Evolutionary conservation across 2,888 invertebrate genomes (phyloP).

Genomic region (Agonopterix alstromeriana): DNA sequence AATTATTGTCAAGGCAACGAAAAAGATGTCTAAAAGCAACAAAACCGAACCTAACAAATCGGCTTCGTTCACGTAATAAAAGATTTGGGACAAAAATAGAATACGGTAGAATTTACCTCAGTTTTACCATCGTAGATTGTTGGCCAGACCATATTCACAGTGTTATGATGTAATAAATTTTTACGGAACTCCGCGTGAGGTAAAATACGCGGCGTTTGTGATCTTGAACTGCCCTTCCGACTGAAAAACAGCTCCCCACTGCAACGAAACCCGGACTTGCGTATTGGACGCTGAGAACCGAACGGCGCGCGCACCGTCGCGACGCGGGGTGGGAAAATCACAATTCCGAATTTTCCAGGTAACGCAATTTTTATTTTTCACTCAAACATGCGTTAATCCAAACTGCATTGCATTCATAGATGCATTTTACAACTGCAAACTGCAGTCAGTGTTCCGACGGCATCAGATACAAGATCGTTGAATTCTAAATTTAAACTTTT

Average conservation of each 20-base stretch:
- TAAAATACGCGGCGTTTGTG: constrained; percentile 56
- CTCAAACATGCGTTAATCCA: background rate
- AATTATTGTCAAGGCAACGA: constrained; percentile 32
- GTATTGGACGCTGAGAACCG: constrained; percentile 49
- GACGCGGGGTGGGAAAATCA: constrained; percentile 32
- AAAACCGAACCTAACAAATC: constrained; percentile 20
- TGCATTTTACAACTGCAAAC: no score
- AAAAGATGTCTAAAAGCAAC: constrained; percentile 5
- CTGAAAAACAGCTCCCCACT: constrained; percentile 59
- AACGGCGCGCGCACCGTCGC: constrained; percentile 57
- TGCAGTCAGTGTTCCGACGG: background rate
- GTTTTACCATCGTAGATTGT: constrained; percentile 59
- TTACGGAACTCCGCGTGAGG: constrained; percentile 41
- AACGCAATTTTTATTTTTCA: background rate
- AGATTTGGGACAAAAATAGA: constrained; percentile 30
- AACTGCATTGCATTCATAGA: background rate
- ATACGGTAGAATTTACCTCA: constrained; percentile 36
- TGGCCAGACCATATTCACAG: constrained; percentile 61
- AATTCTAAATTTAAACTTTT: constrained; percentile 49
- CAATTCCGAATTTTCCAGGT: constrained; percentile 25
- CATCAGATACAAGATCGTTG: constrained; percentile 17
- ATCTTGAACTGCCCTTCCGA: constrained; percentile 76
- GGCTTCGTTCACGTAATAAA: constrained; percentile 34
- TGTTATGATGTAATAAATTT: constrained; percentile 34
- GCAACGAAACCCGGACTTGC: constrained; percentile 52